Evolutionary conservation across 64 coral and sea anemone genomes (phyloP).

Genomic region (Dendrophyllia cribrosa): DNA sequence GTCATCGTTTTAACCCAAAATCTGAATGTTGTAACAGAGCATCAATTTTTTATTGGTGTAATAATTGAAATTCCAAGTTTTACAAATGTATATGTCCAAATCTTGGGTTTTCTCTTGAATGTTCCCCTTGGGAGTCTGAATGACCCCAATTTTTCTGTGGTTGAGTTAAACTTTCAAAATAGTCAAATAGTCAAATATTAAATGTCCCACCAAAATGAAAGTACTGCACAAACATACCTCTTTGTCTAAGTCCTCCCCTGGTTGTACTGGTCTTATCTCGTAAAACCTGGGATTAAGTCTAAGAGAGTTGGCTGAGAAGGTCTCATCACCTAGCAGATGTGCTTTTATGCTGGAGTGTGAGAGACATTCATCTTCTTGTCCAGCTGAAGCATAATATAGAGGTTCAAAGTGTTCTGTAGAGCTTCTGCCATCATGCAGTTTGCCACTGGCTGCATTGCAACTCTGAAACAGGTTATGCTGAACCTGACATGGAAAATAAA

Average conservation of each 20-base stretch:
- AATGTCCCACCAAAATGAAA: too few relatives aligned
- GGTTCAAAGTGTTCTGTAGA: slow-evolving; percentile 41
- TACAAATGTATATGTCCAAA: too few relatives aligned
- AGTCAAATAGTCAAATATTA: too few relatives aligned
- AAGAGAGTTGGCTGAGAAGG: slow-evolving; percentile 23
- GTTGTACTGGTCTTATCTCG: slow-evolving; percentile 76
- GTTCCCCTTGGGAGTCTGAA: too few relatives aligned
- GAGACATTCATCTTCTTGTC: slow-evolving; percentile 62
- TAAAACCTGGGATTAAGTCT: slow-evolving; percentile 84
- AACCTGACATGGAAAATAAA: slow-evolving; percentile 11
- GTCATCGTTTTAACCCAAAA: too few relatives aligned
- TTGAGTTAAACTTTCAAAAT: too few relatives aligned
- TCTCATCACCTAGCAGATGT: slow-evolving; percentile 28
- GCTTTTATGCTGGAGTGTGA: slow-evolving; percentile 64
- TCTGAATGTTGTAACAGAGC: too few relatives aligned
- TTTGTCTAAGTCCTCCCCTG: slow-evolving; percentile 74
- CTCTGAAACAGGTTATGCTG: slow-evolving; percentile 68
- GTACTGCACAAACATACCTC: slow-evolving; percentile 37
- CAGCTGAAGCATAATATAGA: slow-evolving; percentile 64
- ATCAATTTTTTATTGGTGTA: too few relatives aligned
- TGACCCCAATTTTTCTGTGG: too few relatives aligned
- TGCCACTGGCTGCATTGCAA: slow-evolving; percentile 15
- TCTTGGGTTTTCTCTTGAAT: too few relatives aligned
- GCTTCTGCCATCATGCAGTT: slow-evolving; percentile 27
- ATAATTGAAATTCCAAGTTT: too few relatives aligned